Percentiles rank a stretch among this genome's conserved stretches.
phyloP scores from a whole-genome alignment of 2,888 invertebrate genomes.

The Hydraecia micacea region DNA sequence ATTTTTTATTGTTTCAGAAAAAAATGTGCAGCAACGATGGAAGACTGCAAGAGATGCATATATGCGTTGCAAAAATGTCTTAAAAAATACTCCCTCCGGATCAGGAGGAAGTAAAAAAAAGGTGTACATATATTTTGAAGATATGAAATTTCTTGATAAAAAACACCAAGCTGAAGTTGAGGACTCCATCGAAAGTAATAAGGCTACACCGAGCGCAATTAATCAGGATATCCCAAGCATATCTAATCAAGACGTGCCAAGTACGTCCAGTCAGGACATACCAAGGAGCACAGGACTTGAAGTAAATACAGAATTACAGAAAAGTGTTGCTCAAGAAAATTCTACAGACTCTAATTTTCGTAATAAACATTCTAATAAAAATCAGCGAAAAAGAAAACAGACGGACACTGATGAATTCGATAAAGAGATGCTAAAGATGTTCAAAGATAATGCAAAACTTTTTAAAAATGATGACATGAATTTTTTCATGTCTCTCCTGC shows the following conservation, averaged over 20 bases:
- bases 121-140: constrained; percentile 57
- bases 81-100: constrained; percentile 46
- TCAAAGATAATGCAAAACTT: constrained; percentile 55
- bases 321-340: constrained; percentile 57
- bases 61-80: constrained; percentile 24
- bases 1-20: constrained; percentile 50
- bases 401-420: constrained; percentile 55
- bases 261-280: constrained; percentile 55
- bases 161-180: constrained; percentile 53
- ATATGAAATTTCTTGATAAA: constrained; percentile 58
- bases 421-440: constrained; percentile 53
- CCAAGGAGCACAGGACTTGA: constrained; percentile 58
- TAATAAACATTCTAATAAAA: constrained; percentile 57
- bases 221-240: constrained; percentile 45
- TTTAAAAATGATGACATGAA: constrained; percentile 50
- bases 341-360: constrained; percentile 57
- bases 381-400: constrained; percentile 57
- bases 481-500: constrained; percentile 22
- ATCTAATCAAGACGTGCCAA: constrained; percentile 60
- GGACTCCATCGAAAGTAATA: constrained; percentile 55
- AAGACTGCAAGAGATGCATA: too few species aligned
- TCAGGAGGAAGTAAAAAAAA: constrained; percentile 57
- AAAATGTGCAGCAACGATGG: too few species aligned
- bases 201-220: constrained; percentile 46
- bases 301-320: constrained; percentile 57